Base-by-base conservation (phyloP, 2,888 invertebrate genomes). In the Abrostola tripartita region DNA sequence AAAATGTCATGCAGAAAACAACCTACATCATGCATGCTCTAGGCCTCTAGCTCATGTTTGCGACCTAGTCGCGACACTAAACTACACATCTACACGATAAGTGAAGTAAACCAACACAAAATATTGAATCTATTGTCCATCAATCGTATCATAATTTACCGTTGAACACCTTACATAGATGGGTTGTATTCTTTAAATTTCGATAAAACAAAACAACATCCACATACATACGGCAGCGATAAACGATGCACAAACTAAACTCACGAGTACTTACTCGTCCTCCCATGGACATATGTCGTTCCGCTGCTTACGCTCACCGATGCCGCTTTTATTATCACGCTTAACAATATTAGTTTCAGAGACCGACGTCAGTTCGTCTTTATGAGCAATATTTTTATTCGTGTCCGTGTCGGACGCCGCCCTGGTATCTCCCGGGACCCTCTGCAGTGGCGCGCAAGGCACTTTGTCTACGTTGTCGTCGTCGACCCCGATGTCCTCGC, bases 241-340 rank as follows among this genome's bases (percentile, higher is more conserved):
- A 67, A 64, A 65, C 74, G 79, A 81, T 79, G 82, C 84, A 81
- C 81, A 78, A 81, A 83, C 78, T 79, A 82, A 79, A 76, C 72
- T 76, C 82, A 78, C 81, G 78, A 82, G 81, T 92, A 97, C 98
- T 97, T 96, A 98, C 98, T 98, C 98, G 95, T 98, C 98, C 96
- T 98, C 98, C 98, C 98, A 98, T 65, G 98, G 98, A 95, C 98
- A 98, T 88, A 98, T 96, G 93, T 98, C 97, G 93, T 97, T 97
- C 92, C 96, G 96, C 92, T 96, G 89, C 84, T 88, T 90, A 74
- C 87, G 86, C 75, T 90, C 91, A 83, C 86, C 88, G 86, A 87
- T 82, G 86, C 85, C 88, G 85, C 85, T 85, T 83, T 89, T 91
- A 87, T 85, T 89, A 86, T 89, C 90, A 86, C 88, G 88, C 86